Base-by-base conservation (phyloP, 2,797 vertebrate species). In the Heliangelus exortis region DNA sequence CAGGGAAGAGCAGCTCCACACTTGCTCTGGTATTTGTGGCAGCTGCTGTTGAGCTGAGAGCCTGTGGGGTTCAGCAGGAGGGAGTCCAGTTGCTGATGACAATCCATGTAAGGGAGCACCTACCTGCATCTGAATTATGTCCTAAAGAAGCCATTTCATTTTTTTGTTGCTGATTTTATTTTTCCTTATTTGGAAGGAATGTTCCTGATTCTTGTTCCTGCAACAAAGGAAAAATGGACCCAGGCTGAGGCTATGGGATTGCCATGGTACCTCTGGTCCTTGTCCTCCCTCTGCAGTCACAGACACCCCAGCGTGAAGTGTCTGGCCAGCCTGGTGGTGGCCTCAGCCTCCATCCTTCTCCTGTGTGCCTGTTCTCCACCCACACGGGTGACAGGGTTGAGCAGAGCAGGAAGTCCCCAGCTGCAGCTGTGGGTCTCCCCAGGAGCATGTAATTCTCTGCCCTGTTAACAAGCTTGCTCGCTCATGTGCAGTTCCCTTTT, bases 371-470 rank as follows among this genome's bases (percentile, higher is more conserved):
- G 17, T 50, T 57, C 41, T 57, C 36, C 7, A 3, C 54, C 66
- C 0, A 1, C 1, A 0, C 0, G 15, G 45, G n/a, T 65, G 62
- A 26, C 0, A 1, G 45, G 6, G n/a, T n/a, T 29, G 50, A 67
- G 34, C 16, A 11, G 17, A 80, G 62, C 54, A 41, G 87, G 78
- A 91, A 61, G 55, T 62, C 87, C 47, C 28, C 26, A 55, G 58
- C 72, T 50, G 74, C 23, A 41, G 39, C 39, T 41, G 39, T 41
- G 3, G 51, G 23, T 26, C 45, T 71, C 54, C 36, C 45, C 1
- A 3, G 1, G 6, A 76, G n/a, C 54, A 28, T 73, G 62, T 79
- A 5, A 7, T 68, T 51, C 43, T 26, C 48, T 48, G 66, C 28
- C 34, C 31, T 47, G 29, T 39, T 81, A n/a, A 68, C 10, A 62